Evolutionary conservation across 2,113 vertebrate species (phyloP).

Genomic region (Tamias sibiricus): DNA sequence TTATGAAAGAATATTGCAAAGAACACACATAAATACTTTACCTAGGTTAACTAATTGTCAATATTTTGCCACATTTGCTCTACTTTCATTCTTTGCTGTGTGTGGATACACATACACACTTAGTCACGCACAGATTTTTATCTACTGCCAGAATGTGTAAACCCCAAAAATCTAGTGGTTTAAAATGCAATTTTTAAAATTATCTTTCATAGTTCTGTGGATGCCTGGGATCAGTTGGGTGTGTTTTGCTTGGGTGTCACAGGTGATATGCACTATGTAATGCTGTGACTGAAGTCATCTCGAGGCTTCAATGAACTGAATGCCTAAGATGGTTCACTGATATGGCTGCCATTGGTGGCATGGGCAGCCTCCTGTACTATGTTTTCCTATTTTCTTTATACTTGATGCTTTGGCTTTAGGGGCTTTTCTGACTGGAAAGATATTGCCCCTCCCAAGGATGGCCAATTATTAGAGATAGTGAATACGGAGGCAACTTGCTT

Average conservation of each 20-base stretch:
- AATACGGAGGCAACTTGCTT: background rate
- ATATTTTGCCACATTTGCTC: background rate
- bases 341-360: background rate
- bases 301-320: background rate
- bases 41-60: background rate
- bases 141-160: background rate
- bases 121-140: background rate
- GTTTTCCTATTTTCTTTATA: background rate
- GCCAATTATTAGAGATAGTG: background rate
- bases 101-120: no score
- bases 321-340: background rate
- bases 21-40: background rate
- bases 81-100: background rate
- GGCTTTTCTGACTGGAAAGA: background rate
- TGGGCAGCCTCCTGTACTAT: background rate
- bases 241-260: background rate
- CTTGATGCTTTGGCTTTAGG: background rate
- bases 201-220: background rate
- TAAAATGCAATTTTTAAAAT: background rate
- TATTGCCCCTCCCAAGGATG: background rate
- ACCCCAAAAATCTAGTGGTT: background rate
- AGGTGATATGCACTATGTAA: accelerated
- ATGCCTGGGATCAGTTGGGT: background rate
- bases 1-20: background rate
- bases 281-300: background rate